These are phyloP conservation scores for Mohoua ochrocephala DNA, from an alignment of 2,113 vertebrate genomes.

Conservation along the genomic window DNA sequence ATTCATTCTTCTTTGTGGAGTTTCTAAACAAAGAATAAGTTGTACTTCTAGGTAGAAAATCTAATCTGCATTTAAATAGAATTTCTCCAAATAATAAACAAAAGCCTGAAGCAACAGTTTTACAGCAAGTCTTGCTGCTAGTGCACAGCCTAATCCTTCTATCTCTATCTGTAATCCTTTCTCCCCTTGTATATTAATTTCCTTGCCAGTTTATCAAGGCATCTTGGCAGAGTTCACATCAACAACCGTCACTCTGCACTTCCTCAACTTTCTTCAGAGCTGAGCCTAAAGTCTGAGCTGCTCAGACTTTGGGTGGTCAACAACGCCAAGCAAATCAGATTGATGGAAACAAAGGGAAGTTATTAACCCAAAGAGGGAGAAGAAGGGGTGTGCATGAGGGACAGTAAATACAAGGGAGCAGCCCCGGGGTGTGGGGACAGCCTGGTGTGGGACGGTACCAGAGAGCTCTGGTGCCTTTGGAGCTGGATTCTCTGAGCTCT, in stretches of 20 bases:
- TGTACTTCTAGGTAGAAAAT: slow-evolving; percentile 49
- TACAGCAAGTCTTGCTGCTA: slow-evolving; percentile 17
- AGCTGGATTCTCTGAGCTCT: background rate
- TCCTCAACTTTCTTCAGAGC: background rate
- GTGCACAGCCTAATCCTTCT: slow-evolving; percentile 47
- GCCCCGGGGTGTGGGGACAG: background rate
- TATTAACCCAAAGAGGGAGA: background rate
- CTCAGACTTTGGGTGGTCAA: background rate
- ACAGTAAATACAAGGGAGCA: background rate
- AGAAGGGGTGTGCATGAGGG: background rate
- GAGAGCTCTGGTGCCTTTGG: background rate
- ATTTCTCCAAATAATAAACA: slow-evolving; percentile 65
- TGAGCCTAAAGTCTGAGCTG: background rate
- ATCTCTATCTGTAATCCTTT: slow-evolving; percentile 48
- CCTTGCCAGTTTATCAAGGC: slow-evolving; percentile 14
- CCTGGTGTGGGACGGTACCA: accelerated
- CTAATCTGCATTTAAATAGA: slow-evolving; percentile 72
- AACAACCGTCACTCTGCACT: background rate
- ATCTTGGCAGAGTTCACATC: background rate
- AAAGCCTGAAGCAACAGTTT: slow-evolving; percentile 60
- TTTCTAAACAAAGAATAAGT: slow-evolving; percentile 29
- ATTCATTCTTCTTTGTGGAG: background rate
- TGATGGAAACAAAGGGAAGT: background rate
- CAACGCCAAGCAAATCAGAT: background rate
- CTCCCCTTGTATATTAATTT: slow-evolving; percentile 43